Evolutionary conservation across 2,888 invertebrate species (phyloP).

Genomic region (Pollenia amentaria): DNA sequence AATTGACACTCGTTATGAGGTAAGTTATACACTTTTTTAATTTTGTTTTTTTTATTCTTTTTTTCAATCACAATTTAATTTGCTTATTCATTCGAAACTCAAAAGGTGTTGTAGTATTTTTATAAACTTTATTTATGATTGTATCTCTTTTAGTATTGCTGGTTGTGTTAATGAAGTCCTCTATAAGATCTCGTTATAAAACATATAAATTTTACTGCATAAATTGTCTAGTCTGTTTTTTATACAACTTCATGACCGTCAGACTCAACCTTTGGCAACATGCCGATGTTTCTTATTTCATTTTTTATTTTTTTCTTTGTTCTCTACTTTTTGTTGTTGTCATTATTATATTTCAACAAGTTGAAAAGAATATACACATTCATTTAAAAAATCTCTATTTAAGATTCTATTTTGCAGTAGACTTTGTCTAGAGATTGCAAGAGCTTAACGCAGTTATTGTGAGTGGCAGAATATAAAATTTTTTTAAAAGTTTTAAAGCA

Average conservation of each 20-base stretch:
- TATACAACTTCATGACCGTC: conserved; percentile 65
- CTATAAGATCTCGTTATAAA: neutral
- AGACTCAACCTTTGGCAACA: conserved; percentile 72
- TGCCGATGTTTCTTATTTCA: conserved; percentile 69
- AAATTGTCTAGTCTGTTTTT: conserved; percentile 63
- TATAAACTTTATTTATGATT: neutral
- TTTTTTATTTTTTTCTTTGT: conserved; percentile 18
- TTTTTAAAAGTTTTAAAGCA: neutral
- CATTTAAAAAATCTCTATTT: conserved; percentile 48
- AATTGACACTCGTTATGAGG: conserved; percentile 84
- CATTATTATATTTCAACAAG: conserved; percentile 69
- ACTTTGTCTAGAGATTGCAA: conserved; percentile 38
- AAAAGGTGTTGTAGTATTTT: conserved; percentile 4
- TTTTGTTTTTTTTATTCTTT: neutral
- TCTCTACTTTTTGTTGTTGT: conserved; percentile 19
- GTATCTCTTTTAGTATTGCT: conserved; percentile 12
- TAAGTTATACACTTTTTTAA: conserved; percentile 60
- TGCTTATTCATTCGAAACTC: neutral
- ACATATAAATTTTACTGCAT: conserved; percentile 62
- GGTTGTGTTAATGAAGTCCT: conserved; percentile 34
- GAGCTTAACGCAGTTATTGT: conserved; percentile 37
- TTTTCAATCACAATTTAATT: conserved; percentile 13
- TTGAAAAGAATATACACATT: conserved; percentile 48
- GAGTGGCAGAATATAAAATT: conserved; percentile 34
- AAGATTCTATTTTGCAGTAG: conserved; percentile 38